Conservation (phyloP, 1,140 invertebrate genomes). For the Trichogramma pretiosum region DNA sequence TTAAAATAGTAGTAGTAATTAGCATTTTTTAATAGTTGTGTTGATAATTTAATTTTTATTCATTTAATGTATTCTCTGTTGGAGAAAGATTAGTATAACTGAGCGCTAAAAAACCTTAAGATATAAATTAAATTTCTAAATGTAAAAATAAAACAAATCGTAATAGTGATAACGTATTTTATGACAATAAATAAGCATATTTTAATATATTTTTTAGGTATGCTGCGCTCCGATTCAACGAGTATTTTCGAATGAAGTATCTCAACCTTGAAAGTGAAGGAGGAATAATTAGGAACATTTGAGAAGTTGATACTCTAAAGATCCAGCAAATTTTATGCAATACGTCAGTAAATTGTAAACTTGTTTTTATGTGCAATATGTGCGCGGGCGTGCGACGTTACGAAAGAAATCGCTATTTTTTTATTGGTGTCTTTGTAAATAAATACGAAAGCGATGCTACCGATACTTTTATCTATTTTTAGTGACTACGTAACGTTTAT, state of each 20-base stretch:
- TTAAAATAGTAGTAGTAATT: neutral
- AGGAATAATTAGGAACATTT: slow-evolving; percentile 11
- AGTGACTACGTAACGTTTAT: no score
- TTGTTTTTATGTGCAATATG: neutral
- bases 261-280: slow-evolving; percentile 2
- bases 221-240: slow-evolving; percentile 55
- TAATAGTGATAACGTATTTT: no score
- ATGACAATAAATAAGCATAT: slow-evolving; percentile 5
- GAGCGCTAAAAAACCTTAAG: no score
- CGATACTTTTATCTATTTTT: no score
- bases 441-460: no score
- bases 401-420: slow-evolving; percentile 6
- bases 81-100: no score
- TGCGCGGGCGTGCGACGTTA: slow-evolving; percentile 5
- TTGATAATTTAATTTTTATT: no score
- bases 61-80: no score
- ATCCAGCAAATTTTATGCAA: slow-evolving; percentile 10
- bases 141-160: no score
- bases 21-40: slow-evolving; percentile 4
- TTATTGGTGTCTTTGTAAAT: slow-evolving; percentile 12
- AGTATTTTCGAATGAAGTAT: slow-evolving; percentile 52
- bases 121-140: no score
- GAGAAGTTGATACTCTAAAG: slow-evolving; percentile 10
- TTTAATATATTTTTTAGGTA: slow-evolving; percentile 47
- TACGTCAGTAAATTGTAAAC: slow-evolving; percentile 4